Evolutionary conservation across 2,797 vertebrate species (phyloP).

Genomic region (Melanotaenia parkinsoni): DNA sequence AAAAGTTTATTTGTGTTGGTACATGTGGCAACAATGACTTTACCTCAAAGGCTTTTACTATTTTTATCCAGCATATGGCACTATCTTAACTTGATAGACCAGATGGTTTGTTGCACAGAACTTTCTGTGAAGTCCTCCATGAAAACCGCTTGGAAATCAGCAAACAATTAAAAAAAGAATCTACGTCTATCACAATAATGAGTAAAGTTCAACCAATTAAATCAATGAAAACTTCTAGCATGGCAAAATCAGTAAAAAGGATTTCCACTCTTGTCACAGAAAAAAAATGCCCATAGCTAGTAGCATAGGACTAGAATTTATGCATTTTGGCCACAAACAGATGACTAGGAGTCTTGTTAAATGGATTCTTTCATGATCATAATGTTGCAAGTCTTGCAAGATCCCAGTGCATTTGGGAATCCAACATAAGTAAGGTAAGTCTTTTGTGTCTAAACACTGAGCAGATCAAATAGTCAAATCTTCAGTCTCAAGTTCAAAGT

Average conservation of each 20-base stretch:
- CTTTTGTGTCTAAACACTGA: background rate
- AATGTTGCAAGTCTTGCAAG: background rate
- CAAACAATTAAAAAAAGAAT: background rate
- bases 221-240: background rate
- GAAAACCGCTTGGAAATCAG: background rate
- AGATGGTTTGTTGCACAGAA: conserved; percentile 1
- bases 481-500: background rate
- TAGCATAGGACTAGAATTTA: background rate
- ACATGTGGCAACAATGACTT: background rate
- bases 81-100: background rate
- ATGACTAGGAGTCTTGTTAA: background rate
- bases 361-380: background rate
- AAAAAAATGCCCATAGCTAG: background rate
- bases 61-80: background rate
- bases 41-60: background rate
- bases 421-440: background rate
- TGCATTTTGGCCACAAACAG: background rate
- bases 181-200: too few species aligned
- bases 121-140: background rate
- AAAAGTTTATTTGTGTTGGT: background rate
- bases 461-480: background rate
- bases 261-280: background rate
- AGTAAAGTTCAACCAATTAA: background rate
- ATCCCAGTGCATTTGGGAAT: background rate
- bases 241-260: background rate